These are phyloP conservation scores for Eulemur mongoz DNA, from an alignment of 2,797 vertebrate genomes.

Conservation along the genomic window DNA sequence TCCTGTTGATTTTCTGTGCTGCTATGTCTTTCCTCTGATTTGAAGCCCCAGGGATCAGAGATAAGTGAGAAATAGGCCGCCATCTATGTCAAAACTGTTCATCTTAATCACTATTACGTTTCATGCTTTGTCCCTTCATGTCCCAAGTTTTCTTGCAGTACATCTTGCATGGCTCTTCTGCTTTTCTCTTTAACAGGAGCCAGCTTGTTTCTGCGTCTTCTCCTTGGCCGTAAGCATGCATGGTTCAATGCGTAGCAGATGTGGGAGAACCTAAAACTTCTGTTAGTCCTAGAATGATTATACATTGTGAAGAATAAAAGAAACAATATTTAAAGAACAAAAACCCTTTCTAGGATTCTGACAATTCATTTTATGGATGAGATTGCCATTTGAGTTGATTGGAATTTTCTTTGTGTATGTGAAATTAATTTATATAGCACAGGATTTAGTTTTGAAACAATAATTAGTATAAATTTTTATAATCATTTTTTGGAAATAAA, in stretches of 20 bases:
- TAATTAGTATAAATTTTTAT: not conserved
- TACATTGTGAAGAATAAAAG: not conserved
- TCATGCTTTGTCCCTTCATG: not conserved
- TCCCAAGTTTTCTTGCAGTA: not conserved
- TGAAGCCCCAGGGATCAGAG: not conserved
- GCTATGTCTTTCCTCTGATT: not conserved
- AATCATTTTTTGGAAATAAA: not conserved
- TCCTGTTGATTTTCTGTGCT: not conserved
- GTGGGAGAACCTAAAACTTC: not conserved
- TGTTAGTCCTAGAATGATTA: not conserved
- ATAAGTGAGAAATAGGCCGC: not conserved
- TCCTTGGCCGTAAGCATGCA: not conserved
- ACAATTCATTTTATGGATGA: not conserved
- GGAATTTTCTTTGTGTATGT: not conserved
- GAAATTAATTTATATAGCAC: not conserved
- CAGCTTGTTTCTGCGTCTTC: not conserved
- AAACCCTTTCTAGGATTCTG: not conserved
- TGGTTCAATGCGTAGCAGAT: fast-evolving
- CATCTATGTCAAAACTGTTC: not conserved
- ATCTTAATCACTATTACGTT: not conserved
- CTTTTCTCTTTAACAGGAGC: not conserved
- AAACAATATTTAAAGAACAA: not conserved
- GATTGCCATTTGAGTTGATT: not conserved
- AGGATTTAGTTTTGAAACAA: not conserved
- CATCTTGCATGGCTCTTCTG: not conserved